Percentiles rank a stretch among this genome's conserved stretches.
Evolutionary conservation across 1,140 invertebrate genomes (phyloP).

Genomic region (Trigoniulus corallinus): DNA sequence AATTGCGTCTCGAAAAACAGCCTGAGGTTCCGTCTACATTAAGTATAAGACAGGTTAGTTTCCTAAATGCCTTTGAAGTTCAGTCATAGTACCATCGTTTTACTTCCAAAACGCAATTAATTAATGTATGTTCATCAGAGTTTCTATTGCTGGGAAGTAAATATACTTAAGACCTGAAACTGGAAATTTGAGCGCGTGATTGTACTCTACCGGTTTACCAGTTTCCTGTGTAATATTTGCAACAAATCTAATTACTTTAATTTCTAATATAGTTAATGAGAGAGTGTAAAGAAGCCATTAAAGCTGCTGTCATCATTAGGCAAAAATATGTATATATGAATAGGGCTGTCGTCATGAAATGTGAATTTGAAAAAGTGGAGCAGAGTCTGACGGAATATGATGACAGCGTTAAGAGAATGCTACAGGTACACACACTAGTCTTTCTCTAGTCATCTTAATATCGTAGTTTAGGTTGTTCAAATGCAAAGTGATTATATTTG

Average conservation of each 20-base stretch:
- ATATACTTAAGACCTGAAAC: too few relatives aligned
- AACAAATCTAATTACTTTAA: too few relatives aligned
- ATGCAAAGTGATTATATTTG: too few relatives aligned
- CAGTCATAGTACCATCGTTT: too few relatives aligned
- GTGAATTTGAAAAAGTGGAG: conserved; percentile 32
- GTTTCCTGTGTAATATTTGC: too few relatives aligned
- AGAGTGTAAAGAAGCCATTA: conserved; percentile 68
- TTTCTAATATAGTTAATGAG: conserved; percentile 53
- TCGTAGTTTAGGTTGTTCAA: too few relatives aligned
- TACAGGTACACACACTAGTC: conserved; percentile 27
- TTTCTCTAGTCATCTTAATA: neutral
- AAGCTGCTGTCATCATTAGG: conserved; percentile 55
- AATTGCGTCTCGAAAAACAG: conserved; percentile 62
- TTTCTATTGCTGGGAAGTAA: too few relatives aligned
- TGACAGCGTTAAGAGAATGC: conserved; percentile 49
- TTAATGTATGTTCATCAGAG: too few relatives aligned
- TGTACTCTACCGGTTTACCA: too few relatives aligned
- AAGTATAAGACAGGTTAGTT: conserved; percentile 52
- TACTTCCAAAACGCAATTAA: too few relatives aligned
- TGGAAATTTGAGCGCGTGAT: too few relatives aligned
- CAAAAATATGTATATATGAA: conserved; percentile 49
- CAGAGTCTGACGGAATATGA: conserved; percentile 54
- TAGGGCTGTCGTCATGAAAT: conserved; percentile 41
- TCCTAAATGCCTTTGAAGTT: too few relatives aligned
- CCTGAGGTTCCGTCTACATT: conserved; percentile 65